phyloP scores from a whole-genome alignment of 2,888 invertebrate genomes.

The Caenorhabditis sp. region DNA sequence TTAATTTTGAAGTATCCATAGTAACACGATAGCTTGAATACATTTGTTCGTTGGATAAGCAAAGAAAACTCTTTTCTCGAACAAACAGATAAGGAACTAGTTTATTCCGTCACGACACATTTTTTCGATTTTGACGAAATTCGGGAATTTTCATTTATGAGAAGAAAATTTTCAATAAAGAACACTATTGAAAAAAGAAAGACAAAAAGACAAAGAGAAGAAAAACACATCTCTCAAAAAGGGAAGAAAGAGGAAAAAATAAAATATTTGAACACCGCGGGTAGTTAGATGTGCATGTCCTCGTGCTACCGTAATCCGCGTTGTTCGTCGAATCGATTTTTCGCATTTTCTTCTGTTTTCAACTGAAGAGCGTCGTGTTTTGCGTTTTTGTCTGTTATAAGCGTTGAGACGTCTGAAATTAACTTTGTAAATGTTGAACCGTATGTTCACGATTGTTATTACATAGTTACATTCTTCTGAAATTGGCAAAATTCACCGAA shows the following conservation, averaged over 20 bases:
- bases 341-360: constrained; percentile 4
- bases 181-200: neutral
- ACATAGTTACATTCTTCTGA: no score
- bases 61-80: neutral
- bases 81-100: no score
- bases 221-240: neutral
- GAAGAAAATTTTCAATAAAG: no score
- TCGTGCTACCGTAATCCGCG: constrained; percentile 25
- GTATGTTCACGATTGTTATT: no score
- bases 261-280: constrained; percentile 26
- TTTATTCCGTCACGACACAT: no score
- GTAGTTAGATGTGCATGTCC: constrained; percentile 37
- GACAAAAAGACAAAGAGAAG: no score
- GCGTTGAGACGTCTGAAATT: no score
- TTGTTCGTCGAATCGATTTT: constrained; percentile 16
- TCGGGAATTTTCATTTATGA: no score
- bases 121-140: no score
- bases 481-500: no score
- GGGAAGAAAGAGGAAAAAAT: neutral
- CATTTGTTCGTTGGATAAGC: neutral
- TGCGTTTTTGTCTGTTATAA: neutral
- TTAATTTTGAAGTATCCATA: neutral
- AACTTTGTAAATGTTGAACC: no score
- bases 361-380: neutral
- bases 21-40: neutral